Percentiles rank a stretch among this genome's conserved stretches.
Evolutionary conservation across 2,113 vertebrate genomes (phyloP).

Genomic region (Callipepla californica): DNA sequence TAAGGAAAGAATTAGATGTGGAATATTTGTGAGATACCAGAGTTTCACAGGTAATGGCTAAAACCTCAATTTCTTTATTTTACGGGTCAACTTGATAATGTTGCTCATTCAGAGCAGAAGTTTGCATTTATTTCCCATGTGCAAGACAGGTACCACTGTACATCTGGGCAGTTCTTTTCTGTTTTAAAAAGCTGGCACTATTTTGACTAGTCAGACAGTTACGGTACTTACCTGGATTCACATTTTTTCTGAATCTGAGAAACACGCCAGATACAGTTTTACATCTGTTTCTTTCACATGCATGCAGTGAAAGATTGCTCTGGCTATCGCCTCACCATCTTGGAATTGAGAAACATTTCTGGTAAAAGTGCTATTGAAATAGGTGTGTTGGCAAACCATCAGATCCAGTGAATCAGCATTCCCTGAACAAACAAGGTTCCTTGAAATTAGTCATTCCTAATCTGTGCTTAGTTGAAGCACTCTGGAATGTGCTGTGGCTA

Average conservation of each 20-base stretch:
- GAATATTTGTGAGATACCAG: background rate
- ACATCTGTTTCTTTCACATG: background rate
- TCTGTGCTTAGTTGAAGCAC: background rate
- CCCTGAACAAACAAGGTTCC: background rate
- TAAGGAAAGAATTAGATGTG: background rate
- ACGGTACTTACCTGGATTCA: background rate
- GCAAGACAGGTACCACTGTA: background rate
- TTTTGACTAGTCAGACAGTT: background rate
- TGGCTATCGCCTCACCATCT: background rate
- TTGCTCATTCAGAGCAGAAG: background rate
- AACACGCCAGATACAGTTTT: background rate
- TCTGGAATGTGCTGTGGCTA: background rate
- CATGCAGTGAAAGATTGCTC: background rate
- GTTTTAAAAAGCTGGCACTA: background rate
- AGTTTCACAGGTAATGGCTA: background rate
- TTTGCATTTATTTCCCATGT: background rate
- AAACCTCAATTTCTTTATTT: background rate
- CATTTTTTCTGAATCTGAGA: background rate
- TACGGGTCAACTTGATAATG: background rate
- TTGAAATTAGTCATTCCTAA: background rate
- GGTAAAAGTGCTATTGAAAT: background rate
- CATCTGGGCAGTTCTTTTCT: background rate
- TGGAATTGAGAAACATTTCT: slow-evolving; percentile 25
- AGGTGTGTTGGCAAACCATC: background rate
- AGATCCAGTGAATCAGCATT: background rate